phyloP scores from a whole-genome alignment of 2,888 invertebrate species.

The Hirtodrosophila histrioides region DNA sequence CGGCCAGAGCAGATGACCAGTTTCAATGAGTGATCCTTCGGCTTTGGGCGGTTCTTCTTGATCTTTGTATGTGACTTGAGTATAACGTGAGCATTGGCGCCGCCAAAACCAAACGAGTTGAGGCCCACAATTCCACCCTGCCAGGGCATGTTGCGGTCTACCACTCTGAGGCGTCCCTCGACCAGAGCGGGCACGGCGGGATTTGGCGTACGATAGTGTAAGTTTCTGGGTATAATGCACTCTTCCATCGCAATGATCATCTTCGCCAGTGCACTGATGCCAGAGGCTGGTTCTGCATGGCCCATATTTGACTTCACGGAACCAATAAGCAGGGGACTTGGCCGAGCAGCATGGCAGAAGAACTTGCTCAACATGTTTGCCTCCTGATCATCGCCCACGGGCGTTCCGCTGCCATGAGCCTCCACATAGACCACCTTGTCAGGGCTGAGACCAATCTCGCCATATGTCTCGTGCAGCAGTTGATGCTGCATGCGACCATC shows the following conservation, averaged over 20 bases:
- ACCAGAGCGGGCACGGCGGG: constrained; percentile 93
- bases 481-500: constrained; percentile 91
- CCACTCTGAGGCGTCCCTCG: constrained; percentile 96
- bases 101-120: constrained; percentile 99
- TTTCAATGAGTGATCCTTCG: constrained; percentile 71
- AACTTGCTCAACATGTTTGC: constrained; percentile 96
- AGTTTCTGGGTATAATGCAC: constrained; percentile 94
- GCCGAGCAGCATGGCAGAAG: constrained; percentile 91
- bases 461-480: constrained; percentile 93
- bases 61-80: constrained; percentile 91
- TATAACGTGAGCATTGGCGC: constrained; percentile 96
- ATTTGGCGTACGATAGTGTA: constrained; percentile 95
- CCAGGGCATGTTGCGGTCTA: constrained; percentile 92
- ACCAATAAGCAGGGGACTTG: constrained; percentile 94
- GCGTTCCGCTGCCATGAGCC: constrained; percentile 99
- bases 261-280: constrained; percentile 96
- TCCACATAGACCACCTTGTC: constrained; percentile 95
- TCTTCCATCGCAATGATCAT: constrained; percentile 96
- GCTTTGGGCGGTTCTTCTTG: constrained; percentile 84
- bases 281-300: constrained; percentile 97
- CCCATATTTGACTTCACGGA: constrained; percentile 99
- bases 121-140: constrained; percentile 95
- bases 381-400: constrained; percentile 99
- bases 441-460: constrained; percentile 92
- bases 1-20: constrained; percentile 93